Conservation (phyloP, 2,113 vertebrate species). For the Xyrauchen texanus region DNA sequence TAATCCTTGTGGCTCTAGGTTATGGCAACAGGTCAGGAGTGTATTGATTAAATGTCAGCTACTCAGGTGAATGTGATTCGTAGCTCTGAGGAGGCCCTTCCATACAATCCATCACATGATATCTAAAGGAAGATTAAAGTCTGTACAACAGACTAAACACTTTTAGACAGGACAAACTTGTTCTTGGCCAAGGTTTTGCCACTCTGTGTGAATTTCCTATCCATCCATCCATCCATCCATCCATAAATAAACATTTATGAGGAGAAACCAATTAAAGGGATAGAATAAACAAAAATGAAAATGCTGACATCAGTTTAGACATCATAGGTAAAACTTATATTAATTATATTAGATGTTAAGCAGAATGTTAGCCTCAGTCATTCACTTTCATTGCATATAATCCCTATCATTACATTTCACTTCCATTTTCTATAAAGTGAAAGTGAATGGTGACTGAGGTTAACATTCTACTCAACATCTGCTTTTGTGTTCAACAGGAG, state of each 20-base stretch:
- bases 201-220: not conserved
- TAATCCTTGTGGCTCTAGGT: conserved; percentile 69
- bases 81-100: conserved; percentile 64
- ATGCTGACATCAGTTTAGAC: no score
- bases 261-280: not conserved
- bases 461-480: no score
- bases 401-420: no score
- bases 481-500: no score
- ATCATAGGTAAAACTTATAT: no score
- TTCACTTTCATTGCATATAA: no score
- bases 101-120: conserved; percentile 66
- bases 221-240: not conserved
- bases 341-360: no score
- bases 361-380: no score
- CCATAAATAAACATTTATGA: not conserved
- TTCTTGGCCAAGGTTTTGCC: conserved; percentile 8
- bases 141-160: conserved; percentile 54
- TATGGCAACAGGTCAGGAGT: conserved; percentile 75
- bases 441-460: no score
- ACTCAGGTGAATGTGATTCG: conserved; percentile 76
- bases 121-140: conserved; percentile 63
- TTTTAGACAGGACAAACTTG: conserved; percentile 27
- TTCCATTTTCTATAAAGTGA: no score
- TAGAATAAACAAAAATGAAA: no score
- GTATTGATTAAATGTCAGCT: conserved; percentile 79